Evolutionary conservation across 2,113 vertebrate species (phyloP).

Genomic region (Diadophis punctatus): DNA sequence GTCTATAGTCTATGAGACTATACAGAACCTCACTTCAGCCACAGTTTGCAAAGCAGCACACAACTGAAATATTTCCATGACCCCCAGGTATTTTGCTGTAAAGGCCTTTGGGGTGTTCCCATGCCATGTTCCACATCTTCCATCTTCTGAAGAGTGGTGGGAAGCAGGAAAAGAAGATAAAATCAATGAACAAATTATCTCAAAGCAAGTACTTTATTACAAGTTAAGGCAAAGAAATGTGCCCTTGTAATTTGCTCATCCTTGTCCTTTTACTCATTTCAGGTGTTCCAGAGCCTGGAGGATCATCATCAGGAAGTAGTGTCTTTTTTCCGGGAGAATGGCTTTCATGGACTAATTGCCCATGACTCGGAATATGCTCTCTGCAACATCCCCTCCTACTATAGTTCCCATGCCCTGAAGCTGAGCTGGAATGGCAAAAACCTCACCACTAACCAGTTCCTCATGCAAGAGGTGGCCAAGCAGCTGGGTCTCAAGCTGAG

Average conservation of each 20-base stretch:
- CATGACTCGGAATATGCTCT: constrained; percentile 91
- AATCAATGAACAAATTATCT: neutral
- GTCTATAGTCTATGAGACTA: neutral
- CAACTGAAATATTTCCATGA: neutral
- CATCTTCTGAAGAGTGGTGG: neutral
- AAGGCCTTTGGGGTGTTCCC: neutral
- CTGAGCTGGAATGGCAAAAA: constrained; percentile 94
- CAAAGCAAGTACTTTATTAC: neutral
- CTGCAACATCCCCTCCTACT: constrained; percentile 88
- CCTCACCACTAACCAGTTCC: constrained; percentile 90
- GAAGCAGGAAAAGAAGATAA: neutral
- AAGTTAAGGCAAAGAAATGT: neutral
- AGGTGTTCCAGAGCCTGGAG: constrained; percentile 91
- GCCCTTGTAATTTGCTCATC: neutral
- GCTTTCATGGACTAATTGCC: constrained; percentile 88
- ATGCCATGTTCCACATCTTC: neutral
- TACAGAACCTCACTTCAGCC: neutral
- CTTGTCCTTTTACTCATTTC: constrained; percentile 18
- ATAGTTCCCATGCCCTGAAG: constrained; percentile 88
- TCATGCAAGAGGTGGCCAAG: constrained; percentile 87
- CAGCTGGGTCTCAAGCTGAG: constrained; percentile 86
- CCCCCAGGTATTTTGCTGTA: neutral
- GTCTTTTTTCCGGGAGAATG: constrained; percentile 86
- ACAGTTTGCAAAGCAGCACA: neutral
- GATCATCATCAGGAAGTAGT: constrained; percentile 94